phyloP scores from a whole-genome alignment of 2,113 vertebrate genomes.

The Cyrtonyx montezumae region DNA sequence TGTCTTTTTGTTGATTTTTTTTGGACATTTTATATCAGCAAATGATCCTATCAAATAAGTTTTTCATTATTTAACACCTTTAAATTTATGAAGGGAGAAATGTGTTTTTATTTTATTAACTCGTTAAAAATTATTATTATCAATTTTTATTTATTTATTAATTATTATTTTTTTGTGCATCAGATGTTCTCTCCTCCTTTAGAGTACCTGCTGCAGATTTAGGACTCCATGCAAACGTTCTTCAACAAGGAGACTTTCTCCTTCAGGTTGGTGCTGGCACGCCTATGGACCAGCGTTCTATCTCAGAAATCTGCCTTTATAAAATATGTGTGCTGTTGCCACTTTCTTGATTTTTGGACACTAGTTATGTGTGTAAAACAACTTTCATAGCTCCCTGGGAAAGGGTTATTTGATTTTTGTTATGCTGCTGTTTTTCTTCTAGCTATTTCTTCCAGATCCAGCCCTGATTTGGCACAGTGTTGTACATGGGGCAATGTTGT shows the following conservation, averaged over 20 bases:
- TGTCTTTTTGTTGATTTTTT: background rate
- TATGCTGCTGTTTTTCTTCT: background rate
- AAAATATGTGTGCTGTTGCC: background rate
- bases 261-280: conserved; percentile 1
- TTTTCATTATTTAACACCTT: conserved; percentile 28
- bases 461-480: background rate
- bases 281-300: background rate
- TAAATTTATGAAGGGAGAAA: conserved; percentile 38
- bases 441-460: background rate
- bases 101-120: background rate
- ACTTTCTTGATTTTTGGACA: background rate
- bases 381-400: background rate
- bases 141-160: too few species aligned
- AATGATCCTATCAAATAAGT: conserved; percentile 37
- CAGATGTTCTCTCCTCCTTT: conserved; percentile 11
- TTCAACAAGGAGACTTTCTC: conserved; percentile 6
- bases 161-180: background rate
- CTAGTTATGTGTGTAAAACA: background rate
- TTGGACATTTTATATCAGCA: conserved; percentile 32
- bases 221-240: background rate
- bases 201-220: conserved; percentile 8
- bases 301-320: conserved; percentile 15
- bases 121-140: background rate
- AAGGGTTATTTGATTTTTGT: background rate
- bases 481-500: background rate